Evolutionary conservation across 2,113 vertebrate species (phyloP).

Genomic region (Pterocles orientalis): DNA sequence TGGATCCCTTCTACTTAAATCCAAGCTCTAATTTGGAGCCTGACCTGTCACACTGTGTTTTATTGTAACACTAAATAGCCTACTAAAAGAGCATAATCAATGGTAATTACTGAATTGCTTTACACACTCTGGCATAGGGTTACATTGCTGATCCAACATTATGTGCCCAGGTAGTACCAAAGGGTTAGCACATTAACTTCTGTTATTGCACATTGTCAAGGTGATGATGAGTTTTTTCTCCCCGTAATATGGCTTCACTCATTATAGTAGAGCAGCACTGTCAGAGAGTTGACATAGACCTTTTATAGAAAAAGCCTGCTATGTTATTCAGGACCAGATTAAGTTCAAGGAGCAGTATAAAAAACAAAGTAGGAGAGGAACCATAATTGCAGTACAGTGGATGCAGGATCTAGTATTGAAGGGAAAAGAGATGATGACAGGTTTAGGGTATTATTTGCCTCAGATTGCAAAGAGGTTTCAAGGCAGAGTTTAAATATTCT

Average conservation of each 20-base stretch:
- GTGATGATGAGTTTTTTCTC: not conserved
- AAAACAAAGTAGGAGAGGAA: not conserved
- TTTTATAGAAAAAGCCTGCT: not conserved
- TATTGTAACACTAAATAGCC: not conserved
- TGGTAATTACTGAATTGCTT: constrained; percentile 6
- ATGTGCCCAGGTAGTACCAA: not conserved
- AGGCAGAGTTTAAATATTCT: not conserved
- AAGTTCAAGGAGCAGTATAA: not conserved
- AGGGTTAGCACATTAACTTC: not conserved
- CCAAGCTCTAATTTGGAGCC: not conserved
- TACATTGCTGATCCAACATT: not conserved
- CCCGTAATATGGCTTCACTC: not conserved
- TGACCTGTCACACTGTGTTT: not conserved
- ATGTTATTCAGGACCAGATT: not conserved
- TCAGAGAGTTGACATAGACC: not conserved
- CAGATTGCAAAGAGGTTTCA: not conserved
- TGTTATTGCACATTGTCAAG: not conserved
- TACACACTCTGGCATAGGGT: not conserved
- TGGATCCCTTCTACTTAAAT: not conserved
- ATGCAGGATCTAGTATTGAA: not conserved
- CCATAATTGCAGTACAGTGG: not conserved
- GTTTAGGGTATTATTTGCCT: not conserved
- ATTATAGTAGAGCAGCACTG: not conserved
- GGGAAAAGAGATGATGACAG: not conserved
- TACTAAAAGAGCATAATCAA: not conserved